A percentile compares a stretch with the other conserved stretches of the same genome.
Evolutionary conservation across 2,888 invertebrate genomes (phyloP).

Genomic region (Brenthis daphne): DNA sequence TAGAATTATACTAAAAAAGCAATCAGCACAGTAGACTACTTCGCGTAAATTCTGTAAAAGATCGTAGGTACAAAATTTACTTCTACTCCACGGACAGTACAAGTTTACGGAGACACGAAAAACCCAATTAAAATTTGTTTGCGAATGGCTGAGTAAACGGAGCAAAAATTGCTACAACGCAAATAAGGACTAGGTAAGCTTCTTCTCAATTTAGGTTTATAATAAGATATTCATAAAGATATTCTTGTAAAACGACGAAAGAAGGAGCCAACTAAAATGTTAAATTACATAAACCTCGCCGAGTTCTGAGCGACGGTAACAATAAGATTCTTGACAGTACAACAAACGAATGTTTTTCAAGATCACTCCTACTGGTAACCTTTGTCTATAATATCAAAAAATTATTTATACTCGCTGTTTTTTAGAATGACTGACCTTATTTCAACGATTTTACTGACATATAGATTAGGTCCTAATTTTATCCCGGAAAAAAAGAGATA

Average conservation of each 20-base stretch:
- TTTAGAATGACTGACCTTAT: too few species aligned
- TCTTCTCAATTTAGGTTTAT: constrained; percentile 72
- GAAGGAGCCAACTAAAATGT: constrained; percentile 63
- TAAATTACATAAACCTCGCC: constrained; percentile 61
- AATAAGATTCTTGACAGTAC: constrained; percentile 40
- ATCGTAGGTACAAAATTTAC: constrained; percentile 49
- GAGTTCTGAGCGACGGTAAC: constrained; percentile 43
- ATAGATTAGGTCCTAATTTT: too few species aligned
- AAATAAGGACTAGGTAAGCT: constrained; percentile 75
- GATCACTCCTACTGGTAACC: constrained; percentile 27
- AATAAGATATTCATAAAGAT: constrained; percentile 79
- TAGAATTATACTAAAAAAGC: constrained; percentile 34
- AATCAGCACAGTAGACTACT: constrained; percentile 35
- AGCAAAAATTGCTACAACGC: constrained; percentile 67
- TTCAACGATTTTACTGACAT: too few species aligned
- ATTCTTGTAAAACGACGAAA: constrained; percentile 62
- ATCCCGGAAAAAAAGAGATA: too few species aligned
- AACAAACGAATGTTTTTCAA: constrained; percentile 20
- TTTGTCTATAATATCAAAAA: constrained; percentile 5
- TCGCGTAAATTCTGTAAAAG: constrained; percentile 39
- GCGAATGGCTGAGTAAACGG: constrained; percentile 72
- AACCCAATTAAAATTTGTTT: constrained; percentile 79
- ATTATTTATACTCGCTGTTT: too few species aligned
- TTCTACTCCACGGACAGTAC: constrained; percentile 58
- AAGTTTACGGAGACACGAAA: constrained; percentile 70